phyloP scores from a whole-genome alignment of 2,888 invertebrate species.

The Podabrus alpinus region DNA sequence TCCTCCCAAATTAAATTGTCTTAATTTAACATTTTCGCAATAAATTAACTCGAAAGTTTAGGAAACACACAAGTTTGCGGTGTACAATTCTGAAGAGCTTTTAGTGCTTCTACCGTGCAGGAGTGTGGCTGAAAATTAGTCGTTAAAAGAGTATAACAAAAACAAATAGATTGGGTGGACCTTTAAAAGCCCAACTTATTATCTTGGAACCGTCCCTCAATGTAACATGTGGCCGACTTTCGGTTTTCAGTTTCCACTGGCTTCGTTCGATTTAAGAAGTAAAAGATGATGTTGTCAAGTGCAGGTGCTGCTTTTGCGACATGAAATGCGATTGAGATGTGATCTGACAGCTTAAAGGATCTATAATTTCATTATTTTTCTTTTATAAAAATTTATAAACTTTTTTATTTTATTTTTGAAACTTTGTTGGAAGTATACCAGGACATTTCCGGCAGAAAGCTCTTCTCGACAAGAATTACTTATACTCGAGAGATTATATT shows the following conservation, averaged over 20 bases:
- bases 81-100: constrained; percentile 8
- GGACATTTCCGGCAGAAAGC: not conserved
- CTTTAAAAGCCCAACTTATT: constrained; percentile 14
- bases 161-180: constrained; percentile 14
- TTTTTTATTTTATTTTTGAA: not conserved
- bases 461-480: not conserved
- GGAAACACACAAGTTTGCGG: constrained; percentile 23
- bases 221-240: constrained; percentile 38
- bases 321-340: constrained; percentile 46
- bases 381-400: constrained; percentile 14
- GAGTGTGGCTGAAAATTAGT: not conserved
- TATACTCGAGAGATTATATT: not conserved
- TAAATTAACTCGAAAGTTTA: constrained; percentile 20
- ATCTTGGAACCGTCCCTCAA: constrained; percentile 22
- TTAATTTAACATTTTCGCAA: not conserved
- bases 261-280: constrained; percentile 41
- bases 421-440: not conserved
- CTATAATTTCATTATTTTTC: constrained; percentile 47
- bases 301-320: constrained; percentile 45
- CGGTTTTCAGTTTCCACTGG: constrained; percentile 34
- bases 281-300: constrained; percentile 49
- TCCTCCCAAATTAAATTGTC: not conserved
- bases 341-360: constrained; percentile 45
- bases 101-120: not conserved
- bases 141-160: constrained; percentile 6